phyloP scores from a whole-genome alignment of 2,888 invertebrate genomes.

The Dynastes hyllus region DNA sequence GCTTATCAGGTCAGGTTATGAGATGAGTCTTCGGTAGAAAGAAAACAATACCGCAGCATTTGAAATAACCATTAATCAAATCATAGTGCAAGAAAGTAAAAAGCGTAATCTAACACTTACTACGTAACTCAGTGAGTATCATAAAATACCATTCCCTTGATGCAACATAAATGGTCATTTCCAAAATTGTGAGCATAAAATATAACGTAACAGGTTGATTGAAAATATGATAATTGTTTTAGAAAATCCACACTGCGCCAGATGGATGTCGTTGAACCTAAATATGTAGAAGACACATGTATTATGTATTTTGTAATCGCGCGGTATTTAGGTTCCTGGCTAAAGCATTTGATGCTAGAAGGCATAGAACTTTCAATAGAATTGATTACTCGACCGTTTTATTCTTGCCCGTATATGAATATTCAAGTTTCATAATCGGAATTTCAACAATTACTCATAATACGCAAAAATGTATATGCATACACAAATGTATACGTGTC shows the following conservation, averaged over 20 bases:
- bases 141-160: neutral
- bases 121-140: neutral
- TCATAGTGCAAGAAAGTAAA: neutral
- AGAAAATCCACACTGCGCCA: constrained; percentile 2
- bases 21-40: neutral
- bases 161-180: neutral
- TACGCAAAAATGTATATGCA: no score
- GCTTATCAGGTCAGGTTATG: no score
- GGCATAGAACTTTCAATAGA: constrained; percentile 36
- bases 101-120: neutral
- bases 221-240: constrained; percentile 13
- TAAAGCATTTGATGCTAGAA: constrained; percentile 31
- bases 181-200: neutral
- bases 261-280: constrained; percentile 20
- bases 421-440: neutral
- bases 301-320: constrained; percentile 35
- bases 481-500: no score
- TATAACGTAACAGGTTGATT: neutral
- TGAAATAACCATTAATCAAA: constrained; percentile 6
- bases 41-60: neutral
- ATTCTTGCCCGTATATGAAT: neutral
- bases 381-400: constrained; percentile 24
- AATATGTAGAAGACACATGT: constrained; percentile 10
- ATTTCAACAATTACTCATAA: constrained; percentile 1
- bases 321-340: constrained; percentile 39